Percentiles rank a stretch among this genome's conserved stretches.
Conservation (phyloP, 2,113 vertebrate species). For the Stigmatopora argus region DNA sequence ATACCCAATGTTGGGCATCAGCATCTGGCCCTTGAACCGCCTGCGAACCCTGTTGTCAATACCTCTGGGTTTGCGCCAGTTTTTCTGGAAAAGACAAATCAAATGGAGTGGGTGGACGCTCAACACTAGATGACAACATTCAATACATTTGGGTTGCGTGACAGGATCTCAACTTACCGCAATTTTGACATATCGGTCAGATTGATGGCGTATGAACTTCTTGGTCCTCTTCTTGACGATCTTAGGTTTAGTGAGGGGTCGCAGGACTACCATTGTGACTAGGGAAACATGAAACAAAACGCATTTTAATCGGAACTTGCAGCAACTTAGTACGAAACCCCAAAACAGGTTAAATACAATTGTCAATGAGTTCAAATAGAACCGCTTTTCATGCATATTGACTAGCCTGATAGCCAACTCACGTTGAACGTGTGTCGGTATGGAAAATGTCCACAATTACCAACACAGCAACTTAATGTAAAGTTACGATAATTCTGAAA, state of each 20-base stretch:
- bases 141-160: neutral
- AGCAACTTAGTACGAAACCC: neutral
- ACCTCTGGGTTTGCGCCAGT: constrained; percentile 97
- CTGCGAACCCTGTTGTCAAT: constrained; percentile 96
- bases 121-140: neutral
- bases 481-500: neutral
- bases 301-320: too few relatives aligned
- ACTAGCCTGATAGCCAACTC: neutral
- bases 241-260: constrained; percentile 87
- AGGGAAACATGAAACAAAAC: neutral
- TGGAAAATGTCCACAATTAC: neutral
- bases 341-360: neutral
- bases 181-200: constrained; percentile 97
- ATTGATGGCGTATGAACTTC: constrained; percentile 98
- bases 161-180: constrained; percentile 66
- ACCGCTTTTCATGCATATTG: neutral
- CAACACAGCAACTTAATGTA: neutral
- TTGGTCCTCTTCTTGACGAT: constrained; percentile 97
- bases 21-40: constrained; percentile 95
- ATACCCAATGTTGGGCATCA: constrained; percentile 98
- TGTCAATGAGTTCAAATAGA: neutral
- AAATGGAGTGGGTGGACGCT: rapidly evolving
- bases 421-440: neutral
- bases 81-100: constrained; percentile 59
- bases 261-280: constrained; percentile 87